Percentiles rank a stretch among this genome's conserved stretches.
Conservation (phyloP, 2,888 invertebrate genomes). For the Hecatera dysodea region DNA sequence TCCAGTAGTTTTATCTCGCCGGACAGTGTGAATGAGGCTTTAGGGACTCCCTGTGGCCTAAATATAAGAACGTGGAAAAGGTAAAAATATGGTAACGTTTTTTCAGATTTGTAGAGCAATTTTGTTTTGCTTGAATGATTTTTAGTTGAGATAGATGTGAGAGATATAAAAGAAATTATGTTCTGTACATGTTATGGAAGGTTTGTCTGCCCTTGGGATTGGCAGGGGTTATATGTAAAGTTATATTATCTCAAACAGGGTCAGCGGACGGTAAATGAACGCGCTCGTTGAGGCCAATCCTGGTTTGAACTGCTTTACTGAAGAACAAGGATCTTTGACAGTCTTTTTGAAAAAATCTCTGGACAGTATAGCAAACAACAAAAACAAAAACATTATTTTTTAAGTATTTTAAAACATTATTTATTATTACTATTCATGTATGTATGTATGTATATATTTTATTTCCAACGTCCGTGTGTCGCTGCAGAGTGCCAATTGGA, state of each 20-base stretch:
- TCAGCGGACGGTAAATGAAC: background rate
- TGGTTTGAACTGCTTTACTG: background rate
- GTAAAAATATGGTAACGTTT: constrained; percentile 44
- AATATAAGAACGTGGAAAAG: constrained; percentile 47
- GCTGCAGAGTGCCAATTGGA: no score
- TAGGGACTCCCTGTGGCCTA: constrained; percentile 62
- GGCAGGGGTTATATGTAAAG: background rate
- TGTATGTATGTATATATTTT: no score
- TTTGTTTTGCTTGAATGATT: constrained; percentile 22
- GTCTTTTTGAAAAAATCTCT: no score
- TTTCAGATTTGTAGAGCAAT: constrained; percentile 44
- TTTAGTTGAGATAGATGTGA: constrained; percentile 44
- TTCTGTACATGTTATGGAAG: background rate
- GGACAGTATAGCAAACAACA: no score
- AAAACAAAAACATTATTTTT: no score
- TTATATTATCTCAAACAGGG: background rate
- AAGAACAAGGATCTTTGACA: no score
- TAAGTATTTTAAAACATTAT: no score
- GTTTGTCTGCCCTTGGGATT: background rate
- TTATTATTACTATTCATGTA: no score
- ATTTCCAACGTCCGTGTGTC: no score
- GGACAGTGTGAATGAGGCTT: constrained; percentile 72
- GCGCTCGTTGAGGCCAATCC: no score
- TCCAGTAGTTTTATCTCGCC: constrained; percentile 75
- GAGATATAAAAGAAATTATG: background rate